Percentiles rank a stretch among this genome's conserved stretches.
Evolutionary conservation across 92 coral and sea anemone genomes (phyloP).

Genomic region (Pocillopora meandrina): DNA sequence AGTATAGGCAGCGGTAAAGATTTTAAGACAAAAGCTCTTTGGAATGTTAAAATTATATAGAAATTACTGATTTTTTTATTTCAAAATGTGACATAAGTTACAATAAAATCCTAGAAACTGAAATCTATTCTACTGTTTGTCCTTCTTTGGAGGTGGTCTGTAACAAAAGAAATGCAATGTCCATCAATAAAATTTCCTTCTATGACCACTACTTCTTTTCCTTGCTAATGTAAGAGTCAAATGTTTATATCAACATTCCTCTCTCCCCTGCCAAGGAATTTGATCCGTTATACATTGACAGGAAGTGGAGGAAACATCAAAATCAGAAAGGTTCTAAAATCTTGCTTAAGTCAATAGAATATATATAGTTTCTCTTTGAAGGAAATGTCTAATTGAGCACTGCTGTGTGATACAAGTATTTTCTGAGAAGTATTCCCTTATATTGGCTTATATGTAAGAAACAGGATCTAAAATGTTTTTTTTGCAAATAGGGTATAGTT

Average conservation of each 20-base stretch:
- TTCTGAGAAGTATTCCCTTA: too few relatives aligned
- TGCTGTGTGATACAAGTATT: too few relatives aligned
- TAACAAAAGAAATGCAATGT: not conserved
- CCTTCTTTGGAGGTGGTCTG: slow-evolving; percentile 76
- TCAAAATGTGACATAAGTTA: slow-evolving; percentile 26
- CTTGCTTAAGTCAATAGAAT: too few relatives aligned
- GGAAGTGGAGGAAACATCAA: not conserved
- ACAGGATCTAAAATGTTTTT: too few relatives aligned
- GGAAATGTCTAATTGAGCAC: too few relatives aligned
- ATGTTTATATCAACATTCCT: not conserved
- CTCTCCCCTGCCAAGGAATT: not conserved
- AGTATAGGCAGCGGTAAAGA: too few relatives aligned
- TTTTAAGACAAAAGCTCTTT: too few relatives aligned
- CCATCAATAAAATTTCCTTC: not conserved
- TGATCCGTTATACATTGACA: not conserved
- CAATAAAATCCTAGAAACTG: slow-evolving; percentile 47
- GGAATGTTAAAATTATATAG: not conserved
- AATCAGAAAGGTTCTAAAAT: too few relatives aligned
- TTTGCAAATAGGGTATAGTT: too few relatives aligned
- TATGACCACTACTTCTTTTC: not conserved
- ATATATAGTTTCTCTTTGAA: too few relatives aligned
- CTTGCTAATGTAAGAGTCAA: not conserved
- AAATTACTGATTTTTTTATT: slow-evolving; percentile 8
- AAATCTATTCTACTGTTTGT: slow-evolving; percentile 27
- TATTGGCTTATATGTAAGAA: too few relatives aligned